phyloP scores from a whole-genome alignment of 2,113 vertebrate species.

The Chloroceryle aenea region DNA sequence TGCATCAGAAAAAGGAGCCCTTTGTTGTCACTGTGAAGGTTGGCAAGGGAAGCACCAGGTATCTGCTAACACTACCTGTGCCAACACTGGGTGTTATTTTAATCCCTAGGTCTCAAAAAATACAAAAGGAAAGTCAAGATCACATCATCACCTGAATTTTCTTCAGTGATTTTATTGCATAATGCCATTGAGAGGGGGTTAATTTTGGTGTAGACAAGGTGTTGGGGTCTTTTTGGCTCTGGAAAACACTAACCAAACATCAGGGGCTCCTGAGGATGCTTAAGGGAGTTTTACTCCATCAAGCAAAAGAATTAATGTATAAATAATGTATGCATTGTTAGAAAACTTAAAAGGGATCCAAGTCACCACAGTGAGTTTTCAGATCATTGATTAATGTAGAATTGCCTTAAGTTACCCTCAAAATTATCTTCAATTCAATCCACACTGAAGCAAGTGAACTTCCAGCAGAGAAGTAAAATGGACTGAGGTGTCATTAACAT shows the following conservation, averaged over 20 bases:
- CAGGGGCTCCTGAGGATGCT: not conserved
- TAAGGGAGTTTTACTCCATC: not conserved
- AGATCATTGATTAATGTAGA: not conserved
- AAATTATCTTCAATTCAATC: not conserved
- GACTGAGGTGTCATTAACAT: not conserved
- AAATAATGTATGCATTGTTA: not conserved
- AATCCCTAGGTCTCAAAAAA: not conserved
- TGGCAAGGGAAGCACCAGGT: not conserved
- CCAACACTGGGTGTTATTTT: not conserved
- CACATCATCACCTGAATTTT: not conserved
- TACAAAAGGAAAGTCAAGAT: not conserved
- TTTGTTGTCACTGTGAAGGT: fast-evolving
- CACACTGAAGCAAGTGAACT: not conserved
- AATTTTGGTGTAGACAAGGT: not conserved
- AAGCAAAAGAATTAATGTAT: not conserved
- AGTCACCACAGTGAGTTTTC: not conserved
- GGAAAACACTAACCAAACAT: not conserved
- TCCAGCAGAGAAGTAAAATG: not conserved
- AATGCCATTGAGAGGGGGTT: not conserved
- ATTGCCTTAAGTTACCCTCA: not conserved
- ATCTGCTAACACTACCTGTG: not conserved
- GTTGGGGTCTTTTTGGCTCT: not conserved
- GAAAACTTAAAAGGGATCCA: not conserved
- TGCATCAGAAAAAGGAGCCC: not conserved
- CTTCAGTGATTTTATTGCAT: not conserved